A percentile compares a stretch with the other conserved stretches of the same genome.
Evolutionary conservation across 2,888 invertebrate genomes (phyloP).

Genomic region (Drosophila anomalata): DNA sequence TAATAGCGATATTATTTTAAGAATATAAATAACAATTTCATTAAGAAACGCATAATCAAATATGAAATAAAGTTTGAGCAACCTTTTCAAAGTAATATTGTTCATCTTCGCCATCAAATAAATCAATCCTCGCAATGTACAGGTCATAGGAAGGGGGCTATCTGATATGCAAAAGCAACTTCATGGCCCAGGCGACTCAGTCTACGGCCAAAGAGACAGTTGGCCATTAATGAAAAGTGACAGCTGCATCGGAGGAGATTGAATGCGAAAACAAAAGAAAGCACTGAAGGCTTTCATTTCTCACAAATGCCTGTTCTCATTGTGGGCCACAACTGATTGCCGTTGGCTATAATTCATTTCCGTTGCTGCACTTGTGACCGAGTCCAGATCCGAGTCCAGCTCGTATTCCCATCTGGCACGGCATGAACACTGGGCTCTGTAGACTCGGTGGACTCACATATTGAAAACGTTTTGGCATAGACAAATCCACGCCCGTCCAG

Average conservation of each 20-base stretch:
- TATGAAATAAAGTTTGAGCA: no score
- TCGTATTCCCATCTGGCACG: constrained; percentile 1
- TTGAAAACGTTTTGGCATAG: constrained; percentile 46
- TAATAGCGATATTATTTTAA: no score
- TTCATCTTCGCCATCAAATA: neutral
- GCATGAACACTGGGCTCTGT: neutral
- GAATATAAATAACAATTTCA: no score
- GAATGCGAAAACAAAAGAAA: constrained; percentile 29
- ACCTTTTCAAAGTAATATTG: no score
- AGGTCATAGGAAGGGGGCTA: constrained; percentile 9
- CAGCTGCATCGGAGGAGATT: constrained; percentile 41
- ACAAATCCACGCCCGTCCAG: constrained; percentile 21
- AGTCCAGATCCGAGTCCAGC: constrained; percentile 1
- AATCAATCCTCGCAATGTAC: neutral
- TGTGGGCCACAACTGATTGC: constrained; percentile 39
- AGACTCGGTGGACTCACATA: constrained; percentile 16
- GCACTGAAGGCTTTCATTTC: constrained; percentile 27
- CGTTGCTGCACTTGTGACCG: constrained; percentile 32
- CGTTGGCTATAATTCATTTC: constrained; percentile 48
- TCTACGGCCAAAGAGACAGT: neutral
- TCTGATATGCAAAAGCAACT: constrained; percentile 27
- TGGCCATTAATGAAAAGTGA: constrained; percentile 52
- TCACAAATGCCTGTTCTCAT: constrained; percentile 39
- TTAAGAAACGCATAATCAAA: no score
- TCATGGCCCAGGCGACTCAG: constrained; percentile 13